phyloP scores from a whole-genome alignment of 2,888 invertebrate genomes.

The Deroplatys truncata region DNA sequence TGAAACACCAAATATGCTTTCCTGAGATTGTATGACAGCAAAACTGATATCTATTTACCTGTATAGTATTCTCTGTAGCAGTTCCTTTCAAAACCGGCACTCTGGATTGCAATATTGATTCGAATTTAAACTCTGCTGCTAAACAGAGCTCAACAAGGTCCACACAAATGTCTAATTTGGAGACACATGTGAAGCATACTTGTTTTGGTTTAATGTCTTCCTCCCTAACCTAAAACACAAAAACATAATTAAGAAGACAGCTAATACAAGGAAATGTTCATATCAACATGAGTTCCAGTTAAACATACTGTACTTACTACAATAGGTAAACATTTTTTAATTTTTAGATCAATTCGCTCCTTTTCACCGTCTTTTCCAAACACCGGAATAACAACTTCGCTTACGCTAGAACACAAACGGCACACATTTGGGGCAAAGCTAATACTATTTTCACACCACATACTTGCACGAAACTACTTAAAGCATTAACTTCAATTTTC shows the following conservation, averaged over 20 bases:
- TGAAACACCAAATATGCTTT: too few relatives aligned
- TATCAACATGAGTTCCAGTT: neutral
- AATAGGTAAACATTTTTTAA: constrained; percentile 43
- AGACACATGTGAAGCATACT: constrained; percentile 41
- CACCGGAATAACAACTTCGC: constrained; percentile 40
- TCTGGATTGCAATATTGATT: constrained; percentile 36
- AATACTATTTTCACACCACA: constrained; percentile 23
- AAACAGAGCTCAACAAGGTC: constrained; percentile 41
- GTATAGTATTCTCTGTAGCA: neutral
- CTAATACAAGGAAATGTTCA: neutral
- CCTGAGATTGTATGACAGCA: too few relatives aligned
- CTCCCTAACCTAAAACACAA: constrained; percentile 12
- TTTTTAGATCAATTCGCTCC: constrained; percentile 40
- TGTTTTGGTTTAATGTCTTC: constrained; percentile 41
- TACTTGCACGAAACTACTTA: neutral
- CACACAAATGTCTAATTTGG: constrained; percentile 42
- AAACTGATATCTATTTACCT: neutral
- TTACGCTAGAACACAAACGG: constrained; percentile 41
- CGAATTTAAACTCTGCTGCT: constrained; percentile 42
- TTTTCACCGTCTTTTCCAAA: constrained; percentile 37
- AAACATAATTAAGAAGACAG: neutral
- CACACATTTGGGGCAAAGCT: constrained; percentile 35
- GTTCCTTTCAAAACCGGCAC: constrained; percentile 19
- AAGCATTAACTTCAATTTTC: neutral
- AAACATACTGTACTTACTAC: constrained; percentile 36